Percentiles rank a stretch among this genome's conserved stretches.
Conservation (phyloP, 2,888 invertebrate species). For the Drosophila tanythrix region DNA sequence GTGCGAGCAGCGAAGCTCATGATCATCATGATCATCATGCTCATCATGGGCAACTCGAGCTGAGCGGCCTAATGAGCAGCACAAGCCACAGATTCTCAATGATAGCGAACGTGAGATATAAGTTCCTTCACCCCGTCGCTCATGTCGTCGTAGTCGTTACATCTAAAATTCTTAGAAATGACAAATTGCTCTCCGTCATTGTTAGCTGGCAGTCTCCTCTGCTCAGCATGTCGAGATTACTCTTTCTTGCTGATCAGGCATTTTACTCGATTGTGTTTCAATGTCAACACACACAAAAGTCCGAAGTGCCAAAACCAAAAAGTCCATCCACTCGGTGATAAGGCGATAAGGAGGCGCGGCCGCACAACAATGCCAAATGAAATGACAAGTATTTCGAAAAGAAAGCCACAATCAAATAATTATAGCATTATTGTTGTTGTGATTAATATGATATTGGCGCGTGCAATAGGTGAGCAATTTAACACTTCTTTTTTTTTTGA, state of each 20-base stretch:
- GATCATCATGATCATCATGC: slow-evolving; percentile 40
- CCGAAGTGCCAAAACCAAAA: slow-evolving; percentile 42
- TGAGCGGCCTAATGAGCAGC: slow-evolving; percentile 34
- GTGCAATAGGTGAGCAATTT: slow-evolving; percentile 54
- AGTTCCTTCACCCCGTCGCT: slow-evolving; percentile 54
- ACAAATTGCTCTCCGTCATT: slow-evolving; percentile 27
- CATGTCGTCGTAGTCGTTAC: background rate
- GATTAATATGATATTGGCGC: slow-evolving; percentile 34
- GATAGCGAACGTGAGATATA: background rate
- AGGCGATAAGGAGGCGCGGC: slow-evolving; percentile 62
- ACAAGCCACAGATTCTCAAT: slow-evolving; percentile 22
- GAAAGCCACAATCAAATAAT: slow-evolving; percentile 30
- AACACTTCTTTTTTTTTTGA: background rate
- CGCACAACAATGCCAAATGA: background rate
- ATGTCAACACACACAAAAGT: slow-evolving; percentile 57
- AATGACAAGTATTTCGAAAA: background rate
- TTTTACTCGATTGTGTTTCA: slow-evolving; percentile 33
- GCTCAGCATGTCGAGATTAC: background rate
- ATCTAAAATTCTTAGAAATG: background rate
- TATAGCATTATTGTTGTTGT: slow-evolving; percentile 17
- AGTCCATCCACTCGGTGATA: slow-evolving; percentile 38
- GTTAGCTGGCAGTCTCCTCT: slow-evolving; percentile 18
- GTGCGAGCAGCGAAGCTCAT: slow-evolving; percentile 34
- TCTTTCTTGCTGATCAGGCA: background rate
- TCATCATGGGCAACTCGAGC: slow-evolving; percentile 7